A percentile compares a stretch with the other conserved stretches of the same genome.
These are phyloP conservation scores for Mustelus asterias DNA, from an alignment of 2,113 vertebrate species.

Conservation along the genomic window DNA sequence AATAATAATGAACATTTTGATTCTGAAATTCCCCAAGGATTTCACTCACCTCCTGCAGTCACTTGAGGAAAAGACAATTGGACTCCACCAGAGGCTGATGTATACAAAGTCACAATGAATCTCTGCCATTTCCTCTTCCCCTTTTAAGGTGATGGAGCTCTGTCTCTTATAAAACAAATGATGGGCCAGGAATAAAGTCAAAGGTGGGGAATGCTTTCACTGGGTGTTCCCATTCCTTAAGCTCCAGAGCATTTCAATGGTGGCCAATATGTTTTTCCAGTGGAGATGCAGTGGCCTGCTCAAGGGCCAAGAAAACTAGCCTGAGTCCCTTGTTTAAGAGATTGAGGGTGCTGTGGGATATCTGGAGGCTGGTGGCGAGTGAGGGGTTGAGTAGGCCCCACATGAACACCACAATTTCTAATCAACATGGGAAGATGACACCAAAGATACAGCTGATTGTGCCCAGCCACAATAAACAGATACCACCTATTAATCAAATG, in stretches of 20 bases:
- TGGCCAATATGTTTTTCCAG: neutral
- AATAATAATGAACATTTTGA: neutral
- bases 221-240: neutral
- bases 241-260: neutral
- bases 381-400: neutral
- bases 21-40: neutral
- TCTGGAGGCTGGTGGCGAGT: neutral
- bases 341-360: neutral
- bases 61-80: neutral
- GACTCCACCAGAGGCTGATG: neutral
- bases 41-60: neutral
- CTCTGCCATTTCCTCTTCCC: neutral
- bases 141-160: neutral
- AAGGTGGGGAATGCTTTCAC: neutral
- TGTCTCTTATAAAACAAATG: neutral
- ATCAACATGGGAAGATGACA: neutral
- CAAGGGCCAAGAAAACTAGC: neutral
- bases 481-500: no score
- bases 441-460: no score
- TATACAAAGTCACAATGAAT: no score
- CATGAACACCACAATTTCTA: neutral
- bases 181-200: neutral
- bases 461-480: neutral
- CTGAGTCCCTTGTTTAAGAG: neutral
- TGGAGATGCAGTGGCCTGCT: neutral